Evolutionary conservation across 2,797 vertebrate genomes (phyloP).

Genomic region (Zalophus californianus): DNA sequence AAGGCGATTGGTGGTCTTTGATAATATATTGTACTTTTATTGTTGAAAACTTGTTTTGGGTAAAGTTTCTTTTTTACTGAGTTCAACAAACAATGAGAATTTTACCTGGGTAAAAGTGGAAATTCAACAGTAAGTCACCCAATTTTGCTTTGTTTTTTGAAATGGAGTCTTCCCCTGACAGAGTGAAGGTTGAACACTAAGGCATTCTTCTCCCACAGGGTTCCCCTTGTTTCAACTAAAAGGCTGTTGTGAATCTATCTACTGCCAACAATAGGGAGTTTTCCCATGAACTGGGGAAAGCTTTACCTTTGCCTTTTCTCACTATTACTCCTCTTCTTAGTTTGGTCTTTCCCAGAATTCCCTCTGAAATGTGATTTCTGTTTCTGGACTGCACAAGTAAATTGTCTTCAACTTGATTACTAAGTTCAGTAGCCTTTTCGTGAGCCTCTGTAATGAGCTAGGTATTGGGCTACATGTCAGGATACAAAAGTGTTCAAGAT

Average conservation of each 20-base stretch:
- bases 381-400: background rate
- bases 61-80: background rate
- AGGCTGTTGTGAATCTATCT: background rate
- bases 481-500: background rate
- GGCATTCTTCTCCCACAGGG: background rate
- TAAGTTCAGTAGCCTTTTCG: background rate
- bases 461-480: background rate
- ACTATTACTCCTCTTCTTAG: background rate
- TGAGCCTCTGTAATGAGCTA: background rate
- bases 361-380: background rate
- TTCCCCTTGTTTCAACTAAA: background rate
- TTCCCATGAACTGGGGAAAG: background rate
- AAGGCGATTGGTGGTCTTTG: background rate
- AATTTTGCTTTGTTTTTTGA: background rate
- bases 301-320: background rate
- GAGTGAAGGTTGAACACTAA: background rate
- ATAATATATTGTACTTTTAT: background rate
- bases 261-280: background rate
- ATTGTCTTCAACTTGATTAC: conserved; percentile 39
- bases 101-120: background rate
- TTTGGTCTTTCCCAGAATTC: background rate
- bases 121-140: background rate
- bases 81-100: background rate
- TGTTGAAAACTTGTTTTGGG: background rate
- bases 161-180: background rate